These are phyloP conservation scores for Corydoras maculifer DNA, from an alignment of 2,113 vertebrate species.

Conservation along the genomic window DNA sequence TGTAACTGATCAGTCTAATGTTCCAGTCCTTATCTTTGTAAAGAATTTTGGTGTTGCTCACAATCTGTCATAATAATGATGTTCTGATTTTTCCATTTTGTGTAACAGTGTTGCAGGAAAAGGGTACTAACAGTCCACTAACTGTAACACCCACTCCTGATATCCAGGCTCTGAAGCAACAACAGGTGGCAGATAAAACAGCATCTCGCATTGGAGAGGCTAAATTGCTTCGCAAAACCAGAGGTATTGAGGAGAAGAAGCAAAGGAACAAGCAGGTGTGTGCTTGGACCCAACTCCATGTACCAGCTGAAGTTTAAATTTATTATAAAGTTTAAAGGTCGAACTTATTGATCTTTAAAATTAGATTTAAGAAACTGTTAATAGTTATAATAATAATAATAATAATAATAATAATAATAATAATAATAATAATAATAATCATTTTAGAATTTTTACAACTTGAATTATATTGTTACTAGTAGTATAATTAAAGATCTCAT, in stretches of 20 bases:
- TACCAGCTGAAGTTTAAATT: too few relatives aligned
- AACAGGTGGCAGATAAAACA: constrained; percentile 67
- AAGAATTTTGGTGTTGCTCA: neutral
- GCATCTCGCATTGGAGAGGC: constrained; percentile 58
- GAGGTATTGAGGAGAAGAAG: constrained; percentile 59
- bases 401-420: too few relatives aligned
- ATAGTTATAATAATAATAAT: too few relatives aligned
- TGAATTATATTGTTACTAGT: too few relatives aligned
- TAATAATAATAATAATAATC: too few relatives aligned
- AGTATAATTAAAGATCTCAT: too few relatives aligned
- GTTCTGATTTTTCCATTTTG: constrained; percentile 1
- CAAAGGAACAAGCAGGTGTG: constrained; percentile 61
- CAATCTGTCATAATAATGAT: neutral
- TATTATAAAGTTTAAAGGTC: too few relatives aligned
- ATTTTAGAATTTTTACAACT: too few relatives aligned
- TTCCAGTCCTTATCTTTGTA: neutral
- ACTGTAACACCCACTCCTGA: constrained; percentile 74
- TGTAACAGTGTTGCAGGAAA: constrained; percentile 66
- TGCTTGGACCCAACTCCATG: too few relatives aligned
- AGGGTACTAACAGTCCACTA: constrained; percentile 72
- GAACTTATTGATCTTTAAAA: too few relatives aligned
- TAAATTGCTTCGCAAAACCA: constrained; percentile 69
- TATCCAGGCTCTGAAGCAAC: constrained; percentile 73
- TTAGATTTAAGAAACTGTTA: too few relatives aligned
- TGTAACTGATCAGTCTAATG: too few relatives aligned